Conservation (phyloP, 1,140 invertebrate species). For the Episyrphus balteatus region DNA sequence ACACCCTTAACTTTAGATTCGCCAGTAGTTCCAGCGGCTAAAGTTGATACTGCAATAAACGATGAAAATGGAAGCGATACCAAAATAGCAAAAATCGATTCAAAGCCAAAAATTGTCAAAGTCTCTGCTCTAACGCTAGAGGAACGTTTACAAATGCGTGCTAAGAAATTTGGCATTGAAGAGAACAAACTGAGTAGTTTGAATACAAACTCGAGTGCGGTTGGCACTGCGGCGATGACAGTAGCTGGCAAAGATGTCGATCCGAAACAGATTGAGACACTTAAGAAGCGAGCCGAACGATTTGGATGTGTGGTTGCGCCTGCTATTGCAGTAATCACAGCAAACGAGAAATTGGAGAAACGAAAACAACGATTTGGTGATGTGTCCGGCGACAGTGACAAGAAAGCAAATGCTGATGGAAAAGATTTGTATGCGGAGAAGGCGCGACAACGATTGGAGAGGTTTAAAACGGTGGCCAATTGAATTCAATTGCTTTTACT, state of each 20-base stretch:
- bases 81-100: conserved; percentile 4
- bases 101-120: conserved; percentile 42
- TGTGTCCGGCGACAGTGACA: conserved; percentile 8
- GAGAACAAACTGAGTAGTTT: background rate
- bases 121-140: conserved; percentile 49
- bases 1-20: conserved; percentile 6
- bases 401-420: background rate
- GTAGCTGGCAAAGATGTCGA: conserved; percentile 26
- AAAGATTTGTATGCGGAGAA: conserved; percentile 24
- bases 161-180: conserved; percentile 61
- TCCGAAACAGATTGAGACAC: conserved; percentile 45
- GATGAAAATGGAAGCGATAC: conserved; percentile 15
- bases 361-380: conserved; percentile 57
- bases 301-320: conserved; percentile 63
- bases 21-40: background rate
- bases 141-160: conserved; percentile 62
- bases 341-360: conserved; percentile 55
- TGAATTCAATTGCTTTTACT: no score
- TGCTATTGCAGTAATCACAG: conserved; percentile 51
- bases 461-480: conserved; percentile 18
- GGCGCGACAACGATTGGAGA: conserved; percentile 26
- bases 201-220: conserved; percentile 39
- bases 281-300: conserved; percentile 62
- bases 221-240: conserved; percentile 47
- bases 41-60: conserved; percentile 5